Evolutionary conservation across 2,888 invertebrate genomes (phyloP).

Genomic region (Euphydryas editha): DNA sequence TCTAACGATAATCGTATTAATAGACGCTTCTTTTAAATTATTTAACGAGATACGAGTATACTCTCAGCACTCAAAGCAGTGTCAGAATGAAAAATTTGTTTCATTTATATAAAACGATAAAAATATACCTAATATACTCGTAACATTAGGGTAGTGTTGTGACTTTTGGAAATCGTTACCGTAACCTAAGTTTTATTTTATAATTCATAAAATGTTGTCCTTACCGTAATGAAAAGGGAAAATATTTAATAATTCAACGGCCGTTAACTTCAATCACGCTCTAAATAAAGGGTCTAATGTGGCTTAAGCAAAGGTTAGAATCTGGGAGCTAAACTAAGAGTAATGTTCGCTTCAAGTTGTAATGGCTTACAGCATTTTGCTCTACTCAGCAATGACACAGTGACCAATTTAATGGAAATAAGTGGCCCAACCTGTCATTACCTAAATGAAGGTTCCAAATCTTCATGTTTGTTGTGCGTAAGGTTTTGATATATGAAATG

Average conservation of each 20-base stretch:
- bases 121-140: too few relatives aligned
- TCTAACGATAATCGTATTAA: too few relatives aligned
- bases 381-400: conserved; percentile 37
- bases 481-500: neutral
- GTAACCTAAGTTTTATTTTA: neutral
- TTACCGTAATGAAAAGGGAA: conserved; percentile 12
- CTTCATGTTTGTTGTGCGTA: neutral
- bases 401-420: conserved; percentile 34
- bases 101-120: too few relatives aligned
- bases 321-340: conserved; percentile 43
- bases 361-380: conserved; percentile 48
- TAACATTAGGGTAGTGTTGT: too few relatives aligned
- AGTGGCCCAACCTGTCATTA: conserved; percentile 18
- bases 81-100: too few relatives aligned
- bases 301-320: conserved; percentile 39
- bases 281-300: conserved; percentile 37
- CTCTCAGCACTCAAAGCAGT: too few relatives aligned
- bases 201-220: neutral
- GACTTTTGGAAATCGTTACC: neutral
- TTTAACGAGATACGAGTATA: too few relatives aligned
- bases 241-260: conserved; percentile 27
- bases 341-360: conserved; percentile 45
- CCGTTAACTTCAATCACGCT: conserved; percentile 33
- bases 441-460: conserved; percentile 1
- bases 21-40: too few relatives aligned